phyloP scores from a whole-genome alignment of 2,113 vertebrate species.

The Microtus montanus region DNA sequence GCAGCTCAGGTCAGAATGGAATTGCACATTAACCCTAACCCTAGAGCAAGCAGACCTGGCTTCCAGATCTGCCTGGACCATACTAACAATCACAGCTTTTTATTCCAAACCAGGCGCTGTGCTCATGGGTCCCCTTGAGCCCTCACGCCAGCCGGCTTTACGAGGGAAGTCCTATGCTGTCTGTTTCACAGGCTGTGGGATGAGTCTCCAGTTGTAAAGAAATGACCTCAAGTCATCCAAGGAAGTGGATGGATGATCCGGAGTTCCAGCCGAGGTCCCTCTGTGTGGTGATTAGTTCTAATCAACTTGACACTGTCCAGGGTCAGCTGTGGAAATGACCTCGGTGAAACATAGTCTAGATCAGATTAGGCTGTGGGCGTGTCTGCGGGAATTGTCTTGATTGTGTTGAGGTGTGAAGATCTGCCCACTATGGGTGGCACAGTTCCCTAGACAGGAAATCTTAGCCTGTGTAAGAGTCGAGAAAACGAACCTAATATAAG shows the following conservation, averaged over 20 bases:
- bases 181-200: not conserved
- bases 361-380: not conserved
- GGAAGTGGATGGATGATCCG: not conserved
- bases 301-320: not conserved
- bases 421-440: not conserved
- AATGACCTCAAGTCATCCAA: not conserved
- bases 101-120: not conserved
- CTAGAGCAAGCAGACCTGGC: not conserved
- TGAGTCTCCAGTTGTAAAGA: slow-evolving; percentile 35
- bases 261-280: not conserved
- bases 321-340: not conserved
- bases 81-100: not conserved
- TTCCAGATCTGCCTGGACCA: not conserved
- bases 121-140: not conserved
- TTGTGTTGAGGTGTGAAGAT: not conserved
- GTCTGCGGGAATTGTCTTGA: not conserved
- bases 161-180: not conserved
- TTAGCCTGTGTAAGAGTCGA: not conserved
- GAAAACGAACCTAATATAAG: not conserved
- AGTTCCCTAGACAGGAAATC: not conserved
- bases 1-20: not conserved
- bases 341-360: not conserved
- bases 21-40: not conserved
- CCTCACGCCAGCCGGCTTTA: not conserved
- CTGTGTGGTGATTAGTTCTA: not conserved